Evolutionary conservation across 2,888 invertebrate genomes (phyloP), one percentile per base, ranked within the genome.

Genomic region (Cerceris ruficornis): DNA sequence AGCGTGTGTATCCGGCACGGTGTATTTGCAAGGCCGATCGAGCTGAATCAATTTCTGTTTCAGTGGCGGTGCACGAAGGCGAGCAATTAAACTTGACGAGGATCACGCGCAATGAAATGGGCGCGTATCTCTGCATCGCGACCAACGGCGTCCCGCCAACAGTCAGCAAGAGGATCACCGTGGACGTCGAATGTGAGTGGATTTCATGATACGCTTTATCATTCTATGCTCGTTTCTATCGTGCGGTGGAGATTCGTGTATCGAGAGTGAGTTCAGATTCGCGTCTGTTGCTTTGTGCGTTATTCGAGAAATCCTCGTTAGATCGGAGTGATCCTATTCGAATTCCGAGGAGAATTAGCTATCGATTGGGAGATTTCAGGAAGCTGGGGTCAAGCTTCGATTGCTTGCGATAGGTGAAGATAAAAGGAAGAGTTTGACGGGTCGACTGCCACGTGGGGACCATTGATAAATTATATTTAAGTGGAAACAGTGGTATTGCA

Each of bases 101-200:
- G 93, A 97, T 98, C 93, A 96, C 97, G 89, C 95, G 98, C 90
- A 96, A 96, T 74, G 97, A 98, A 93, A 96, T 97, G 96, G 96
- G 96, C 2, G 96, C 96, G 64, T 97, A 97, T 93, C 94, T 97
- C 77, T 95, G 96, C 93, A 97, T 96, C 90, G 96, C 96, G 55
- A 96, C 96, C 89, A 98, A 98, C 91, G 96, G 97, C 57, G 96
- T 98, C 39, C 98, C 98, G 50, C 98, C 98, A 65, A 97, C 97
- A 50, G 97, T 98, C 91, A 97, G 97, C 93, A 98, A 98, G 93
- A 94, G 97, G 91, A 97, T 98, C 93, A 97, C 96, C 90, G 96
- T 97, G 73, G 97, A 97, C 92, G 97, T 97, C 81, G 97, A 97
- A 94, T 97, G 97, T 97, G 92, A 96, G 96, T 95, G 58, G 11